Base-by-base conservation (phyloP, 2,797 vertebrate species). In the Gobionotothen gibberifrons region DNA sequence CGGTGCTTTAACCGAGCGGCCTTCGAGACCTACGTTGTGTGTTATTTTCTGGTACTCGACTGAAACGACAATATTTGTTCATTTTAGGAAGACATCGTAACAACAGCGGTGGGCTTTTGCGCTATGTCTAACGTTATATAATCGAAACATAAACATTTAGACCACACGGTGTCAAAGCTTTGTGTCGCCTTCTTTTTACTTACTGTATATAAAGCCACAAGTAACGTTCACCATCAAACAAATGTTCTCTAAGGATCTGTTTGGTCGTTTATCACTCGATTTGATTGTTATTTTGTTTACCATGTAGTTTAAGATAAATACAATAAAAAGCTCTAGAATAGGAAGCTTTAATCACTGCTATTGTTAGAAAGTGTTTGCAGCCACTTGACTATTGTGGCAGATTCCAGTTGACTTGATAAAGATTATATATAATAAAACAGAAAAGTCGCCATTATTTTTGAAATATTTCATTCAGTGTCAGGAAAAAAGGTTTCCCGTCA, bases 1-100 rank as follows among this genome's bases (percentile, higher is more conserved):
- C 71, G 40, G 76, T 36, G 72, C 56, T 80, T 59, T 19, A 64
- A 49, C n/a, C 3, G 9, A 74, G 59, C 71, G 82, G 87, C 87
- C 85, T 87, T 53, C 49, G 1, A 13, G 46, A 46, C 40, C 40
- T 29, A 9, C 12, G 11, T 26, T 58, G 15, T 16, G 44, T 17
- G 19, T 63, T 29, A 36, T 36, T 36, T 48, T 70, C 47, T 53
- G 43, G 3, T 68, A 32, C 74, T 70, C 14, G 1, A 11, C 49
- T 66, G 13, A 26, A 70, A 61, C 16, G 4, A 32, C 17, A 9
- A 17, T 39, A 8, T 70, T 47, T 47, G 17, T 48, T 51, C 46
- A 11, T 42, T 26, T 10, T 10, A 29, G 1, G 2, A 60, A 51
- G 55, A 19, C 12, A 17, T 39, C 0, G 39, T 47, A 60, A 47